These are phyloP conservation scores for Rattus rattus DNA, from an alignment of 2,113 vertebrate genomes.

Conservation along the genomic window DNA sequence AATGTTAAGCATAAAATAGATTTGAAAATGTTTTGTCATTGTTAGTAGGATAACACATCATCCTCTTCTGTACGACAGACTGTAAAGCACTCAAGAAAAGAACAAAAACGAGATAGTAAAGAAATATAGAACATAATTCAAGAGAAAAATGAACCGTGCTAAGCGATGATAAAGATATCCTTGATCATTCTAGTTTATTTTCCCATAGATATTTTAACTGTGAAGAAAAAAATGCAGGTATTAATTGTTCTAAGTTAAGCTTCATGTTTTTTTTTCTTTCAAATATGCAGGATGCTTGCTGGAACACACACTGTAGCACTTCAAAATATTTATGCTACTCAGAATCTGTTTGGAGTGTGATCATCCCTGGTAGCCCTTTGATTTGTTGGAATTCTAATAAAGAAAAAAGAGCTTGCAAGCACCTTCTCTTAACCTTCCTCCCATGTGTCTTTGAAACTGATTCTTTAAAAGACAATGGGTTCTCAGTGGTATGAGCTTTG, in stretches of 20 bases:
- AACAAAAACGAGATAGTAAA: background rate
- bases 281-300: slow-evolving; percentile 33
- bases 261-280: slow-evolving; percentile 66
- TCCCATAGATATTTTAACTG: slow-evolving; percentile 32
- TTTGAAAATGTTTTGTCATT: background rate
- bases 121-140: background rate
- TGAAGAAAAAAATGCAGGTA: slow-evolving; percentile 51
- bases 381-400: background rate
- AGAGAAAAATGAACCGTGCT: slow-evolving; percentile 44
- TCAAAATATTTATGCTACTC: slow-evolving; percentile 58
- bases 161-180: slow-evolving; percentile 20
- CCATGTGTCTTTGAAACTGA: background rate
- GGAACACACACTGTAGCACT: slow-evolving; percentile 54
- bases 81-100: background rate
- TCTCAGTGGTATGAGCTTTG: background rate
- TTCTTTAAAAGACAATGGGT: background rate
- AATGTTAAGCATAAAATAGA: slow-evolving; percentile 4
- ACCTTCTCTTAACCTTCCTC: background rate
- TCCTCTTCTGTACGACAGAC: background rate
- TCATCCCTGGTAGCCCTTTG: background rate
- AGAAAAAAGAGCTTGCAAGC: background rate
- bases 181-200: slow-evolving; percentile 58
- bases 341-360: background rate
- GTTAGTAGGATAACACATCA: background rate
- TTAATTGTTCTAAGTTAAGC: slow-evolving; percentile 50